Conservation (phyloP, 1,140 invertebrate species). For the Drosophila punjabiensis region DNA sequence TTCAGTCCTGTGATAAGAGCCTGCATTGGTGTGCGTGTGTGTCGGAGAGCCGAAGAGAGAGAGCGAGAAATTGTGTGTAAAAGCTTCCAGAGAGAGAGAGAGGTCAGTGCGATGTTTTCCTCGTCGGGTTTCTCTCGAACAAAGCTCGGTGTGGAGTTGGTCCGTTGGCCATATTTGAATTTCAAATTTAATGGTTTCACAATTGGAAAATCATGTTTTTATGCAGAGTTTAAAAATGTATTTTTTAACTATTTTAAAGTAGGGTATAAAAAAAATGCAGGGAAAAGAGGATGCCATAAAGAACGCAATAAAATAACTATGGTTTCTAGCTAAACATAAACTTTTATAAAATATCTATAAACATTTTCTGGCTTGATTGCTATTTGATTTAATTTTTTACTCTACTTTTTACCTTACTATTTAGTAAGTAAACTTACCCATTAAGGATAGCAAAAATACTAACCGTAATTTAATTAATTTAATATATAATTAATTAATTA, state of each 20-base stretch:
- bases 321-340: too few species aligned
- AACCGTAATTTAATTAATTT: too few species aligned
- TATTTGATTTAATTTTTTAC: neutral
- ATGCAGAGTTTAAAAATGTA: neutral
- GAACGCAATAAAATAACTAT: neutral
- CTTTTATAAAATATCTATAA: neutral
- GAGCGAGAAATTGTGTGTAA: conserved; percentile 5
- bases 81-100: conserved; percentile 12
- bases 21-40: conserved; percentile 30
- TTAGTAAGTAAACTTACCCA: too few species aligned
- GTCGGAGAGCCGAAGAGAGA: conserved; percentile 14
- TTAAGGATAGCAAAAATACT: too few species aligned
- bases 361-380: neutral
- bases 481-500: too few species aligned
- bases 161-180: conserved; percentile 53
- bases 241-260: neutral
- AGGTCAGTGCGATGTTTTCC: conserved; percentile 43
- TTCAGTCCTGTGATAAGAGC: conserved; percentile 71
- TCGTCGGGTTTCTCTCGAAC: conserved; percentile 14
- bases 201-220: conserved; percentile 3
- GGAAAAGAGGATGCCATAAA: neutral
- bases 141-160: conserved; percentile 35
- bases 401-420: too few species aligned
- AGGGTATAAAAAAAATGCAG: too few species aligned
- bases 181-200: conserved; percentile 9